A percentile compares a stretch with the other conserved stretches of the same genome.
phyloP scores from a whole-genome alignment of 1,140 invertebrate genomes.

The Leguminivora glycinivorella region DNA sequence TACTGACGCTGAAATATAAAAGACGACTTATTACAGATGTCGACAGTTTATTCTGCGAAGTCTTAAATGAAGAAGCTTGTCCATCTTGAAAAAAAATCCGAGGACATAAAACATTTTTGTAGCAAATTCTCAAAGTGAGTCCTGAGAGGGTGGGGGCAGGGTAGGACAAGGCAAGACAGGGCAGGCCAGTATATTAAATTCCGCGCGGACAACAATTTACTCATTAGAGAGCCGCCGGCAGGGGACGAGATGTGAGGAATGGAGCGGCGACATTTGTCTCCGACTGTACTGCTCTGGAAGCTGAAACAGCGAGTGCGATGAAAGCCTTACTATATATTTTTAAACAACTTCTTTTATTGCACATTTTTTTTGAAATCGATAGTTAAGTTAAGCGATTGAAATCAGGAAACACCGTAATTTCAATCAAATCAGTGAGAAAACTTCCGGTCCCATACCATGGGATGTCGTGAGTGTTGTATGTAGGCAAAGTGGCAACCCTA shows the following conservation, averaged over 20 bases:
- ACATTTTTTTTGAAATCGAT: too few relatives aligned
- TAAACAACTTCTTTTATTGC: neutral
- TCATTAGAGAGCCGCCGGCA: conserved; percentile 46
- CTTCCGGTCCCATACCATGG: too few relatives aligned
- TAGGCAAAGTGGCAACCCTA: too few relatives aligned
- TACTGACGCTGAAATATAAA: conserved; percentile 9
- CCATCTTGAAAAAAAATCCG: conserved; percentile 16
- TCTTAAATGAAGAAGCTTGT: conserved; percentile 28
- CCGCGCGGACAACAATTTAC: conserved; percentile 58
- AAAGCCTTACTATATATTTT: neutral
- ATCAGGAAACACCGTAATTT: too few relatives aligned
- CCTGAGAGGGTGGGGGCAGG: neutral
- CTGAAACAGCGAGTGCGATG: neutral
- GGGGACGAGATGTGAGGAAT: conserved; percentile 22
- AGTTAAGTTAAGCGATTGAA: too few relatives aligned
- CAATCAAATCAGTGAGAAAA: too few relatives aligned
- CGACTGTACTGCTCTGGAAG: neutral
- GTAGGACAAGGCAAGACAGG: conserved; percentile 12
- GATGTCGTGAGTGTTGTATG: too few relatives aligned
- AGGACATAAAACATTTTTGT: conserved; percentile 25
- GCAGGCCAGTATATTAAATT: conserved; percentile 58
- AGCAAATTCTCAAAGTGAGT: conserved; percentile 17
- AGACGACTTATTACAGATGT: conserved; percentile 9
- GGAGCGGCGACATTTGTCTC: conserved; percentile 22
- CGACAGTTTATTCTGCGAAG: conserved; percentile 14